Percentiles rank a stretch among this genome's conserved stretches.
Evolutionary conservation across 2,888 invertebrate species (phyloP).

Genomic region (Lepetodrilus schrolli): DNA sequence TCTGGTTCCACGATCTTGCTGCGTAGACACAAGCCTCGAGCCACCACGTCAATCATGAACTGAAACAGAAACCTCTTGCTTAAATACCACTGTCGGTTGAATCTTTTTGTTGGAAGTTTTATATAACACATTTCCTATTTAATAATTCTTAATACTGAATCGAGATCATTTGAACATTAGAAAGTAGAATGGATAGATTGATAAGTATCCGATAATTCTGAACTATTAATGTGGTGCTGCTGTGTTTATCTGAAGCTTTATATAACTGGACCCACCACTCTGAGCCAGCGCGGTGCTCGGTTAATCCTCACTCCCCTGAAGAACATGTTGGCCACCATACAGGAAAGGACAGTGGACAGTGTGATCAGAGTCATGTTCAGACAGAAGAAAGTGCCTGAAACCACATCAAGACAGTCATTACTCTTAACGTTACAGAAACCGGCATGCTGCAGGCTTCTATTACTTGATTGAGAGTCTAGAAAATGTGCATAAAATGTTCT

Average conservation of each 20-base stretch:
- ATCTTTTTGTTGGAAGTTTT: too few species aligned
- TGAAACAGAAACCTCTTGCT: slow-evolving; percentile 38
- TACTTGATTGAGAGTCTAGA: too few species aligned
- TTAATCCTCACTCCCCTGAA: slow-evolving; percentile 73
- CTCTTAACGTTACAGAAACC: too few species aligned
- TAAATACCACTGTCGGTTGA: too few species aligned
- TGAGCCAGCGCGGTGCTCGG: slow-evolving; percentile 69
- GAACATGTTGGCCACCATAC: slow-evolving; percentile 74
- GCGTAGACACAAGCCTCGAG: slow-evolving; percentile 56
- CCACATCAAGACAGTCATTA: neutral
- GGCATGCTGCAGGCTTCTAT: too few species aligned
- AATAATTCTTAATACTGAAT: too few species aligned
- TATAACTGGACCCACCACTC: slow-evolving; percentile 65
- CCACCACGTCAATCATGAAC: slow-evolving; percentile 66
- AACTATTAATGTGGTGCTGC: too few species aligned
- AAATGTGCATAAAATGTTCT: neutral
- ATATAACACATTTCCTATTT: too few species aligned
- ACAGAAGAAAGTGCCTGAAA: slow-evolving; percentile 74
- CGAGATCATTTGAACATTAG: too few species aligned
- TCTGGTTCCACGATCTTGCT: slow-evolving; percentile 58
- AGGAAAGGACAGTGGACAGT: slow-evolving; percentile 72
- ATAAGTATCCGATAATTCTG: too few species aligned
- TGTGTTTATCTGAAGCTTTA: too few species aligned
- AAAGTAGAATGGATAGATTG: too few species aligned
- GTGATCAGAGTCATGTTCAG: slow-evolving; percentile 75